phyloP scores from a whole-genome alignment of 2,113 vertebrate genomes.

The Catharus minimus region DNA sequence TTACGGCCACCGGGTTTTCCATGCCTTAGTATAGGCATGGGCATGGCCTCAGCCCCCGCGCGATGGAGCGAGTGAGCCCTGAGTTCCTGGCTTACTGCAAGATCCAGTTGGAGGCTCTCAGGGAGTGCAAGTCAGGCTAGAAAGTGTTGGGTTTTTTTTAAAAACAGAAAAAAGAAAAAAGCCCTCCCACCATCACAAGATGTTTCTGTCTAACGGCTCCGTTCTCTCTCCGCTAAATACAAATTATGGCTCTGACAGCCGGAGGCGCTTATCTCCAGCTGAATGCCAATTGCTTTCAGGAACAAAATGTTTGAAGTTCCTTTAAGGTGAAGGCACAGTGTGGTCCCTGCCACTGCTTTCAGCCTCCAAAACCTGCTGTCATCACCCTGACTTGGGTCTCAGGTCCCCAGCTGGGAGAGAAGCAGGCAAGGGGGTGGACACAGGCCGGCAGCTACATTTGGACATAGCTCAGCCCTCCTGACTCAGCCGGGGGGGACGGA shows the following conservation, averaged over 20 bases:
- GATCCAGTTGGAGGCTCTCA: neutral
- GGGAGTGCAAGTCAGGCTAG: constrained; percentile 38
- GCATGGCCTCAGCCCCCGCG: neutral
- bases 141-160: neutral
- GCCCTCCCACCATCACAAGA: constrained; percentile 60
- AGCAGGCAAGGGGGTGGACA: neutral
- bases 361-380: neutral
- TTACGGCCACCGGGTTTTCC: neutral
- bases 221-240: constrained; percentile 50
- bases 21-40: constrained; percentile 33
- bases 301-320: constrained; percentile 63
- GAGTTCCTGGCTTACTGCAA: neutral
- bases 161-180: constrained; percentile 23
- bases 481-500: neutral
- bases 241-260: constrained; percentile 56
- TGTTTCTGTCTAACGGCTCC: constrained; percentile 69
- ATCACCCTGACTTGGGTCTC: neutral
- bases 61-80: neutral
- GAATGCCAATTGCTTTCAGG: constrained; percentile 57
- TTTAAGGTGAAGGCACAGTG: constrained; percentile 50
- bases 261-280: constrained; percentile 59
- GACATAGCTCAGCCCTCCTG: constrained; percentile 19
- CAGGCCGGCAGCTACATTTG: neutral
- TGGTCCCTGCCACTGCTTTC: neutral
- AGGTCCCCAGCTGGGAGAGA: neutral